Conservation (phyloP, 1,140 invertebrate species). For the Nasonia longicornis region DNA sequence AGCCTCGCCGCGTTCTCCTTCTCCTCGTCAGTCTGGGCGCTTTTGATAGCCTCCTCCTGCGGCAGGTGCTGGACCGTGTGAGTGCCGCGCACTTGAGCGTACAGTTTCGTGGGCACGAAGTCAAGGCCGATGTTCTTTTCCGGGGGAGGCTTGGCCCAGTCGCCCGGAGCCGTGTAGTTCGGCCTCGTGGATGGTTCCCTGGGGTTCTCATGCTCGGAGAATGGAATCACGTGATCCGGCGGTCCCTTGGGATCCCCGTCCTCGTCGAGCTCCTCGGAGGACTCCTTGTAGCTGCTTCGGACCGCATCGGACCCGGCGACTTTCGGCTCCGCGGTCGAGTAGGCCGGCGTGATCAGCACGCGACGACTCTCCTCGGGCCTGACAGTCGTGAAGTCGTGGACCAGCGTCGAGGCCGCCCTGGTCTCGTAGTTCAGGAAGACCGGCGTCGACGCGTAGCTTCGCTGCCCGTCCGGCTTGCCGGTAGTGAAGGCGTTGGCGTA, state of each 20-base stretch:
- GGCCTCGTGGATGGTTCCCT: slow-evolving; percentile 67
- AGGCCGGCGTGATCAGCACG: neutral
- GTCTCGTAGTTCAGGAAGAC: neutral
- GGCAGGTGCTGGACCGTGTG: slow-evolving; percentile 75
- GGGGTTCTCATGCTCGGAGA: slow-evolving; percentile 66
- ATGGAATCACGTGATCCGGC: slow-evolving; percentile 57
- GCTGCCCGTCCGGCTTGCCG: neutral
- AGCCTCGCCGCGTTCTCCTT: slow-evolving; percentile 73
- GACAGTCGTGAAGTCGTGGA: neutral
- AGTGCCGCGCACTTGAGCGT: slow-evolving; percentile 76
- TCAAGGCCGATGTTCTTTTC: slow-evolving; percentile 64
- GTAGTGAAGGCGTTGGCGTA: slow-evolving; percentile 12
- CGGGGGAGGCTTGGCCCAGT: slow-evolving; percentile 66
- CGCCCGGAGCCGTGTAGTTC: slow-evolving; percentile 67
- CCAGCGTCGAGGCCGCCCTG: neutral
- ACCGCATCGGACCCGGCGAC: slow-evolving; percentile 12
- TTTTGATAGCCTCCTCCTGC: slow-evolving; percentile 68
- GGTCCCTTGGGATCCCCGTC: slow-evolving; percentile 47
- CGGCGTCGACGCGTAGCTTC: neutral
- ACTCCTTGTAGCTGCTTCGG: slow-evolving; percentile 6
- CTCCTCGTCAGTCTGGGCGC: slow-evolving; percentile 73
- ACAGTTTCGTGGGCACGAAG: slow-evolving; percentile 77
- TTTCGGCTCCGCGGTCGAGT: slow-evolving; percentile 11
- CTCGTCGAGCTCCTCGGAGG: slow-evolving; percentile 19
- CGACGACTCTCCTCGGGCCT: neutral